Evolutionary conservation across 2,797 vertebrate genomes (phyloP).

Genomic region (Pseudomugil tenellus): DNA sequence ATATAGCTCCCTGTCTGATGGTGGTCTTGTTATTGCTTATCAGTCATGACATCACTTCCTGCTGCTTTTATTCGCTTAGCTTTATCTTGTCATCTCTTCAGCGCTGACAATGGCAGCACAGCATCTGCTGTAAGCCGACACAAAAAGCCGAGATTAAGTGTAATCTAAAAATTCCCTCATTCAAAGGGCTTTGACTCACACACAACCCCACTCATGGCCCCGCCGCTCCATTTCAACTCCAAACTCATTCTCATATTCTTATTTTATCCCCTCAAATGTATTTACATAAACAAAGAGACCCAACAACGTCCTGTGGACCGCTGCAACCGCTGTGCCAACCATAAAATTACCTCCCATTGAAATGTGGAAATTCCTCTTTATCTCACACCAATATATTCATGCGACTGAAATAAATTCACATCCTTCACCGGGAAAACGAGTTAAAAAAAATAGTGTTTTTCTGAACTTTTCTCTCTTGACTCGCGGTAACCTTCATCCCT

Average conservation of each 20-base stretch:
- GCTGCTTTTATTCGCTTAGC: conserved; percentile 62
- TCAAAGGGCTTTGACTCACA: conserved; percentile 48
- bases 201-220: conserved; percentile 27
- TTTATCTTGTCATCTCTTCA: conserved; percentile 77
- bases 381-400: conserved; percentile 26
- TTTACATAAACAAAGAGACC: too few species aligned
- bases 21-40: conserved; percentile 75
- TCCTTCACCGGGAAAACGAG: too few species aligned
- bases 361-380: conserved; percentile 46
- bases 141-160: conserved; percentile 67
- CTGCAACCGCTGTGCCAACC: conserved; percentile 60
- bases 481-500: conserved; percentile 54
- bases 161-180: conserved; percentile 60
- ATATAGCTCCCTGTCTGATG: conserved; percentile 71
- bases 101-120: conserved; percentile 62
- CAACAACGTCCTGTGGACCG: conserved; percentile 36
- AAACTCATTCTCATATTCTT: conserved; percentile 3
- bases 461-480: conserved; percentile 56
- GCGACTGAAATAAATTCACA: conserved; percentile 40
- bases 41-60: conserved; percentile 78
- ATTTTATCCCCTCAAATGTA: neutral
- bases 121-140: conserved; percentile 61
- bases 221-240: conserved; percentile 2
- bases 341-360: conserved; percentile 65
- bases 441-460: conserved; percentile 53